Conservation (phyloP, 2,113 vertebrate species). For the Sinocyclocheilus grahami region DNA sequence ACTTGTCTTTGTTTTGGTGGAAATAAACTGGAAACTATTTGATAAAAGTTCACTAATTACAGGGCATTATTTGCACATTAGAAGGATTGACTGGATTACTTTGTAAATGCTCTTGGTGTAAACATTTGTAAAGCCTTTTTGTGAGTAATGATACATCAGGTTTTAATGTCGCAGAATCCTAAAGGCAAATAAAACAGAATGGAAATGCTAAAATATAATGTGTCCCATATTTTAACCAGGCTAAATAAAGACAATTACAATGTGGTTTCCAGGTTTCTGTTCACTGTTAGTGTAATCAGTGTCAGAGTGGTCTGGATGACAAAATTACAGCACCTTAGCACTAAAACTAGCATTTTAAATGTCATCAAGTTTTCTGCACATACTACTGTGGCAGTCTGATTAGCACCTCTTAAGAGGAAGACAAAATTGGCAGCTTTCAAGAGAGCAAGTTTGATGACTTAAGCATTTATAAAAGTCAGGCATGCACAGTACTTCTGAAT, state of each 20-base stretch:
- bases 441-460: conserved; percentile 40
- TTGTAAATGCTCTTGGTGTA: background rate
- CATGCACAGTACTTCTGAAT: conserved; percentile 27
- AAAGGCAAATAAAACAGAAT: background rate
- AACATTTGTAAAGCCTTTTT: conserved; percentile 7
- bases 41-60: background rate
- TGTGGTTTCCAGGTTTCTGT: conserved; percentile 25
- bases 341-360: conserved; percentile 32
- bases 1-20: background rate
- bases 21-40: conserved; percentile 1
- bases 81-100: background rate
- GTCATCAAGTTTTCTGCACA: conserved; percentile 22
- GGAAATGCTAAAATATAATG: background rate
- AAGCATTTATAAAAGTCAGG: conserved; percentile 39
- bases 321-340: conserved; percentile 41
- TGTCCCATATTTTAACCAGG: background rate
- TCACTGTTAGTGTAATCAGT: conserved; percentile 23
- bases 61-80: background rate
- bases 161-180: conserved; percentile 3
- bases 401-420: conserved; percentile 35
- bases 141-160: background rate
- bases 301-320: conserved; percentile 19
- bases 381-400: conserved; percentile 33
- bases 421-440: conserved; percentile 51
- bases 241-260: conserved; percentile 6